phyloP scores from a whole-genome alignment of 2,113 vertebrate species.

The Columba livia region DNA sequence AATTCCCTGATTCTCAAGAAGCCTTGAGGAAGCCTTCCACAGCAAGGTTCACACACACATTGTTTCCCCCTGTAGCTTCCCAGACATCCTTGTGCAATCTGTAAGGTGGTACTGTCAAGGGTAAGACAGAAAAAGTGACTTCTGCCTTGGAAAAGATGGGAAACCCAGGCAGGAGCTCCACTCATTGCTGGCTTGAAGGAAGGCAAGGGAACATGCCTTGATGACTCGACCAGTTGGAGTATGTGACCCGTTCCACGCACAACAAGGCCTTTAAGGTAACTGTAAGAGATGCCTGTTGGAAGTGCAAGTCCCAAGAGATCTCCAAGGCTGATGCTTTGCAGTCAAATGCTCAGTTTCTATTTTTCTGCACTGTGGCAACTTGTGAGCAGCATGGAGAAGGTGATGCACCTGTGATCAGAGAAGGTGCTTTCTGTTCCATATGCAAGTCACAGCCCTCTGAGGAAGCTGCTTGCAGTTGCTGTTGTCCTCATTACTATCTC shows the following conservation, averaged over 20 bases:
- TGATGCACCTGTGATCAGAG: neutral
- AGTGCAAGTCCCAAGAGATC: neutral
- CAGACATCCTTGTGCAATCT: neutral
- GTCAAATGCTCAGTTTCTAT: no score
- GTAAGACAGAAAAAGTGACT: neutral
- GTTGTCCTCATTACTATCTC: neutral
- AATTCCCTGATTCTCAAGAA: neutral
- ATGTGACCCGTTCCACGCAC: neutral
- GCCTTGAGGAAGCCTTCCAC: neutral
- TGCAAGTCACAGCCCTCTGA: neutral
- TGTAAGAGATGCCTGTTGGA: neutral
- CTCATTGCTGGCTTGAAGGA: neutral
- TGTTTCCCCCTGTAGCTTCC: neutral
- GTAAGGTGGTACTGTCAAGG: no score
- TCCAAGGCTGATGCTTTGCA: neutral
- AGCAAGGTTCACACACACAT: rapidly evolving
- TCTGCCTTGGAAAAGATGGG: neutral
- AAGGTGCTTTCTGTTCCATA: no score
- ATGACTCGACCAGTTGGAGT: neutral
- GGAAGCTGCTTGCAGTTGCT: neutral
- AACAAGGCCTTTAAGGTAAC: neutral
- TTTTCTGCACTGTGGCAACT: neutral
- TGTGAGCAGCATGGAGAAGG: neutral
- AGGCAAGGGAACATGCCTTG: rapidly evolving
- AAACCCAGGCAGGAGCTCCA: neutral